phyloP scores from a whole-genome alignment of 2,113 vertebrate genomes.

The Sciurus niger region DNA sequence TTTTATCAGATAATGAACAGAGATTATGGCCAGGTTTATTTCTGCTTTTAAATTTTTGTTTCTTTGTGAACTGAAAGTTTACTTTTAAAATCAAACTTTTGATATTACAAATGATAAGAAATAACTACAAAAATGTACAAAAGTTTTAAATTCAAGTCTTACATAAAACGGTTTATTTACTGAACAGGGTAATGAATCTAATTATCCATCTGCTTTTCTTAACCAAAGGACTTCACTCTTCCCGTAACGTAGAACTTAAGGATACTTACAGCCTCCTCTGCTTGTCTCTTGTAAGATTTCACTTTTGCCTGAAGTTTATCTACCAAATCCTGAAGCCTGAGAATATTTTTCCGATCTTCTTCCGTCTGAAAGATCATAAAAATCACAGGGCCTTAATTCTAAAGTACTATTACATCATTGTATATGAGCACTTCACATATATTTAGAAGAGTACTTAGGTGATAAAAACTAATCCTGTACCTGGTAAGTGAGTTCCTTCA shows the following conservation, averaged over 20 bases:
- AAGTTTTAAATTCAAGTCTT: slow-evolving; percentile 28
- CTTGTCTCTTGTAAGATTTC: slow-evolving; percentile 91
- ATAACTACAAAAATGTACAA: slow-evolving; percentile 15
- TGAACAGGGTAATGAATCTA: not conserved
- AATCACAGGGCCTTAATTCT: slow-evolving; percentile 29
- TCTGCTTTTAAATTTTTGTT: slow-evolving; percentile 52
- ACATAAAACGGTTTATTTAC: not conserved
- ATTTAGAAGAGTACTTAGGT: not conserved
- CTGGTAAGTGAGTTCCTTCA: slow-evolving; percentile 92
- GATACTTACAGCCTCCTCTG: slow-evolving; percentile 90
- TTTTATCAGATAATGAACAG: not conserved
- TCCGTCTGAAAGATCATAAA: slow-evolving; percentile 85
- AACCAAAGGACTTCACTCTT: not conserved
- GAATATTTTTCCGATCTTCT: slow-evolving; percentile 89
- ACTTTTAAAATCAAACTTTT: slow-evolving; percentile 61
- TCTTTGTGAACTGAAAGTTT: slow-evolving; percentile 13
- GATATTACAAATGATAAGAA: not conserved
- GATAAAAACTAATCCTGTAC: slow-evolving; percentile 69
- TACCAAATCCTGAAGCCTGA: slow-evolving; percentile 90
- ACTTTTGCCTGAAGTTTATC: slow-evolving; percentile 91
- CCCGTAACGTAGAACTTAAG: not conserved
- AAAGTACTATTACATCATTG: not conserved
- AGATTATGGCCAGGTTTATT: slow-evolving; percentile 2
- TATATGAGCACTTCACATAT: not conserved
- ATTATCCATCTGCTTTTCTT: slow-evolving; percentile 47